A percentile compares a stretch with the other conserved stretches of the same genome.
Conservation (phyloP, 1,140 invertebrate species). For the Contarinia nasturtii region DNA sequence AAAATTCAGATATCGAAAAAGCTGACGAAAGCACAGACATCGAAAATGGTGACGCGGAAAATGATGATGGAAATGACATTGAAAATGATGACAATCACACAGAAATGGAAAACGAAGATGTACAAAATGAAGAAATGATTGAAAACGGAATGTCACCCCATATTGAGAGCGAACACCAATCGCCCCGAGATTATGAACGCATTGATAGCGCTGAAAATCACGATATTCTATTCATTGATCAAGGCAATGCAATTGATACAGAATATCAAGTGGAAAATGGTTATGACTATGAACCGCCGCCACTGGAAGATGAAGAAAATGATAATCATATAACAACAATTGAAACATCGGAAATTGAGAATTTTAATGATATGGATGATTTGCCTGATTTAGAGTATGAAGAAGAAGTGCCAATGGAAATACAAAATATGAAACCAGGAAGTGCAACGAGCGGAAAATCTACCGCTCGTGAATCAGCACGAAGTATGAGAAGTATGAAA, state of each 20-base stretch:
- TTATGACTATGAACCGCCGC: slow-evolving; percentile 6
- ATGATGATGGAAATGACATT: slow-evolving; percentile 3
- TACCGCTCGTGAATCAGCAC: no score
- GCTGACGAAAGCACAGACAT: neutral
- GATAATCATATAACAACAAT: no score
- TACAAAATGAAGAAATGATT: slow-evolving; percentile 7
- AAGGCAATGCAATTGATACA: neutral
- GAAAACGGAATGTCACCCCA: slow-evolving; percentile 1
- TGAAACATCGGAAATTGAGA: no score
- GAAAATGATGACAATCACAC: slow-evolving; percentile 3
- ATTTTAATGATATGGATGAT: no score
- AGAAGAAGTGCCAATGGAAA: no score
- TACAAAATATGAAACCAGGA: no score
- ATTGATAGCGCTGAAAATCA: neutral
- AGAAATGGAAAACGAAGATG: slow-evolving; percentile 13
- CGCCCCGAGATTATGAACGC: no score
- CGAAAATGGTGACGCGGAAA: neutral
- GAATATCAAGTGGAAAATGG: slow-evolving; percentile 6
- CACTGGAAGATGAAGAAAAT: no score
- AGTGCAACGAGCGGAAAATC: no score
- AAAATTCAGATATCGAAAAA: neutral
- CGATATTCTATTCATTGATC: neutral
- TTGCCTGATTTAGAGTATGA: no score
- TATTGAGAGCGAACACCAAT: neutral
- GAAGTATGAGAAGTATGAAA: no score